These are phyloP conservation scores for Siderastrea radians DNA, from an alignment of 92 coral and sea anemone genomes.

Conservation along the genomic window DNA sequence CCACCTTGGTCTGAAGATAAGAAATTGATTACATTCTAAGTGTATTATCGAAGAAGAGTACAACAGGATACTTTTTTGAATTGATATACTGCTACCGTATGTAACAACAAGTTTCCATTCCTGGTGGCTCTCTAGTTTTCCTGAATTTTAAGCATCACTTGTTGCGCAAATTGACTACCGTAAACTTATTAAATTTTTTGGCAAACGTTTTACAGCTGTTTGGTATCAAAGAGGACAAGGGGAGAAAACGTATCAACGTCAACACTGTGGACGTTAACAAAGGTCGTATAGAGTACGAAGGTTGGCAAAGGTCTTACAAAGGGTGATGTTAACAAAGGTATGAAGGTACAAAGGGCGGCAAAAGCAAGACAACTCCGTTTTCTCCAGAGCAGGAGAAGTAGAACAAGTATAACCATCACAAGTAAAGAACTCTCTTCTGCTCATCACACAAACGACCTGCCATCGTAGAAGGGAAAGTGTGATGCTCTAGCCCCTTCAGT, in stretches of 20 bases:
- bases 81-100: conserved; percentile 25
- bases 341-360: no score
- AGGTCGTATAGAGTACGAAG: no score
- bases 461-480: no score
- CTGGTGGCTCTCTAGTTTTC: conserved; percentile 15
- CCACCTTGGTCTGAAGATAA: conserved; percentile 29
- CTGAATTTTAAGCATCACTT: neutral
- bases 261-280: conserved; percentile 26
- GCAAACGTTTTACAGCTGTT: neutral
- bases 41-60: conserved; percentile 16
- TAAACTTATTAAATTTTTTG: neutral
- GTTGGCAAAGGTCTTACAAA: no score
- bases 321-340: no score
- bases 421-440: no score
- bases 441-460: no score
- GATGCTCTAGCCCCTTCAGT: no score
- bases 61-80: conserved; percentile 7
- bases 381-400: no score
- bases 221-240: conserved; percentile 1
- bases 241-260: neutral
- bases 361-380: no score
- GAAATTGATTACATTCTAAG: conserved; percentile 23
- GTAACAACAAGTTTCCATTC: conserved; percentile 12
- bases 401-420: no score
- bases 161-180: neutral